Conservation (phyloP, 2,113 vertebrate species). For the Oceanodroma tethys region DNA sequence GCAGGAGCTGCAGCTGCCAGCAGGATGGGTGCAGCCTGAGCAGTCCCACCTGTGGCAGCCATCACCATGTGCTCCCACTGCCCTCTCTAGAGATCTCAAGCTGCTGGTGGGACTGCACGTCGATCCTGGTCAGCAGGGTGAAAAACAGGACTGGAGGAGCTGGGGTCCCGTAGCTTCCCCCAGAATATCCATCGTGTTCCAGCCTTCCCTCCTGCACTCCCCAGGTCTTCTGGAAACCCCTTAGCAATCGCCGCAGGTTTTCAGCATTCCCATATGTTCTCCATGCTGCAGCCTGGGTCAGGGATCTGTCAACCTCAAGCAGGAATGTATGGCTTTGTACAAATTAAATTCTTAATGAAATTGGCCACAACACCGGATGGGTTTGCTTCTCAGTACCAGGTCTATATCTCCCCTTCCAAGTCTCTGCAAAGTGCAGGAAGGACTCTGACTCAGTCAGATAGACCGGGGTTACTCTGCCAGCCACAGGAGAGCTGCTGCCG, state of each 20-base stretch:
- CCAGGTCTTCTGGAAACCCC: not conserved
- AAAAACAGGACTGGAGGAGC: not conserved
- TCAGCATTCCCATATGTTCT: not conserved
- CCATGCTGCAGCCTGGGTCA: not conserved
- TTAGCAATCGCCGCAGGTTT: not conserved
- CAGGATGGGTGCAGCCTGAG: not conserved
- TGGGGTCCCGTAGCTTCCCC: fast-evolving
- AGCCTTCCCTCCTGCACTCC: not conserved
- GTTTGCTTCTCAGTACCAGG: not conserved
- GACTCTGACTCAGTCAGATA: not conserved
- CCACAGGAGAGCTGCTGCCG: not conserved
- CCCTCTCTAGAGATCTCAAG: not conserved
- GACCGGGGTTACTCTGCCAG: not conserved
- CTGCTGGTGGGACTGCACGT: not conserved
- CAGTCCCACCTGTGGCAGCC: not conserved
- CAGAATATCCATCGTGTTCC: not conserved
- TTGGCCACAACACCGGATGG: too few relatives aligned
- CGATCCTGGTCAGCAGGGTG: not conserved
- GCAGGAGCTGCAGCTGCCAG: not conserved
- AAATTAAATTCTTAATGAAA: not conserved
- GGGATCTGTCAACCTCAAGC: not conserved
- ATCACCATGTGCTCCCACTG: not conserved
- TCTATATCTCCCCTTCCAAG: not conserved
- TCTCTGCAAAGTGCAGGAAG: not conserved
- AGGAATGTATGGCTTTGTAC: not conserved